Evolutionary conservation across 2,113 vertebrate genomes (phyloP).

Genomic region (Dolichotis patagonum): DNA sequence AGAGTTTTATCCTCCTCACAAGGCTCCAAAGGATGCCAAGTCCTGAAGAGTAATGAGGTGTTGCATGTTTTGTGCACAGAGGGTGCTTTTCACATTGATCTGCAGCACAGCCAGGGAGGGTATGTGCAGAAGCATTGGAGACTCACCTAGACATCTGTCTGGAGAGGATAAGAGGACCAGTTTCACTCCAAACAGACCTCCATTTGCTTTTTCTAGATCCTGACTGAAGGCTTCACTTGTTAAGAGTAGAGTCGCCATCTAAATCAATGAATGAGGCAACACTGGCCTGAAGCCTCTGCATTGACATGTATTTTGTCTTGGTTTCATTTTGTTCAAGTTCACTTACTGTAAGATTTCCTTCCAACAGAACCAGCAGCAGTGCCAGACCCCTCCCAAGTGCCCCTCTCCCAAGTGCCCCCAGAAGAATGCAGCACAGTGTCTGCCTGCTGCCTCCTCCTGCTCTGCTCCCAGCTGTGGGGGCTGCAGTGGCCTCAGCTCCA

Average conservation of each 20-base stretch:
- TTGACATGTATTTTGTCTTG: background rate
- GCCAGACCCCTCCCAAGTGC: background rate
- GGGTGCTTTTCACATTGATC: background rate
- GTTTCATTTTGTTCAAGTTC: background rate
- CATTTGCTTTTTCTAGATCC: too few relatives aligned
- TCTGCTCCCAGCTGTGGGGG: background rate
- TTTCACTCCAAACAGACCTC: background rate
- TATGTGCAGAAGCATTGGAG: fast-evolving
- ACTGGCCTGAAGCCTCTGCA: background rate
- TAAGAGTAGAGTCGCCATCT: too few relatives aligned
- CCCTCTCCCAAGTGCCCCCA: background rate
- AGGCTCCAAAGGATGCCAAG: fast-evolving
- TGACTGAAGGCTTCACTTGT: background rate
- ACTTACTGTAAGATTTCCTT: background rate
- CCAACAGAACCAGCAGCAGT: background rate
- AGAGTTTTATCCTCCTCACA: background rate
- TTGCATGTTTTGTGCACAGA: background rate
- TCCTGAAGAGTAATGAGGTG: fast-evolving
- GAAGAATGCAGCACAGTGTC: background rate
- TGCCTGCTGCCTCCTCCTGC: background rate
- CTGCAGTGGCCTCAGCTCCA: background rate
- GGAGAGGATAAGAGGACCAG: background rate
- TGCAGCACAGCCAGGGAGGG: fast-evolving
- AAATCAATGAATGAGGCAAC: background rate
- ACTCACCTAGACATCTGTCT: background rate